A percentile compares a stretch with the other conserved stretches of the same genome.
Evolutionary conservation across 2,797 vertebrate genomes (phyloP).

Genomic region (Danio albolineatus): DNA sequence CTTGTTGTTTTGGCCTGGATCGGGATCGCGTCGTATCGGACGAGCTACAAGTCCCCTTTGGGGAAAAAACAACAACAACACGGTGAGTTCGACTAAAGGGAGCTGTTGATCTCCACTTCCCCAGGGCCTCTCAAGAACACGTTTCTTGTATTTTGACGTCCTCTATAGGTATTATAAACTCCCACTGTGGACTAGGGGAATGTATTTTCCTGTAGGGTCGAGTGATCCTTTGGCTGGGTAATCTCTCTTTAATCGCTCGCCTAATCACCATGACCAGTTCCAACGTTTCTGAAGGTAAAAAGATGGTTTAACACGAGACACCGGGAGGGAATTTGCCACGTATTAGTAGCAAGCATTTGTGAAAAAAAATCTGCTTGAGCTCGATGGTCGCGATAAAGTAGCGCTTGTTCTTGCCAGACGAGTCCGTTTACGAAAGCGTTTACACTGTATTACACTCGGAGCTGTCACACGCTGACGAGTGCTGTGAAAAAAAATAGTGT

Average conservation of each 20-base stretch:
- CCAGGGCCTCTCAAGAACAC: slow-evolving; percentile 12
- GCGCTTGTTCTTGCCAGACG: neutral
- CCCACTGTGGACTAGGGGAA: neutral
- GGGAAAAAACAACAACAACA: slow-evolving; percentile 3
- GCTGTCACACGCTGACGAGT: neutral
- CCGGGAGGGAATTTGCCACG: neutral
- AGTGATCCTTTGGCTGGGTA: slow-evolving; percentile 25
- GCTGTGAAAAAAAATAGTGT: no score
- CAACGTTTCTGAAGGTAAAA: neutral
- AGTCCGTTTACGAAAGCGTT: neutral
- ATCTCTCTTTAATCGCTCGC: slow-evolving; percentile 22
- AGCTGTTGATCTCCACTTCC: slow-evolving; percentile 16
- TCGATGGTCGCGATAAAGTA: neutral
- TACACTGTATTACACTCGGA: neutral
- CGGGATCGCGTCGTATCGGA: neutral
- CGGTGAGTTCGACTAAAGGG: slow-evolving; percentile 35
- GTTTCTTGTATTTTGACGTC: slow-evolving; percentile 18
- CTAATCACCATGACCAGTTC: neutral
- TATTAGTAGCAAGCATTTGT: neutral
- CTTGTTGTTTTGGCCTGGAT: slow-evolving; percentile 2
- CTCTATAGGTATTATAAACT: neutral
- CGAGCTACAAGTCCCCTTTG: slow-evolving; percentile 39
- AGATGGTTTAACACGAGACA: neutral
- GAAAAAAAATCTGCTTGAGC: neutral
- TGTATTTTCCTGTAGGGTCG: neutral